Evolutionary conservation across 2,797 vertebrate species (phyloP).

Genomic region (Pelodytes ibericus): DNA sequence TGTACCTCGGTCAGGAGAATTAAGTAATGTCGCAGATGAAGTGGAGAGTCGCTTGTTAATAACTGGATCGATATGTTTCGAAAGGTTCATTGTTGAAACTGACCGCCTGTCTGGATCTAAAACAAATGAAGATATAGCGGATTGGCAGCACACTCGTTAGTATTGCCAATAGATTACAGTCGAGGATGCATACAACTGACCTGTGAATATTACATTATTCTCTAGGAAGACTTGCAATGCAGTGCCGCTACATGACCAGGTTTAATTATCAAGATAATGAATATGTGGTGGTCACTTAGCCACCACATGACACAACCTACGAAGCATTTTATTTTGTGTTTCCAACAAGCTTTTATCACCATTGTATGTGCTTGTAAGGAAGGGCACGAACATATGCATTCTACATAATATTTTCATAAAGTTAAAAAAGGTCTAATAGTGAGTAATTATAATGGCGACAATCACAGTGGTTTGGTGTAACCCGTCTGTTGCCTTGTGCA

Average conservation of each 20-base stretch:
- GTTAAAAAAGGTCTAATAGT: background rate
- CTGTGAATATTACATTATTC: background rate
- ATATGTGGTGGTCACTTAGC: background rate
- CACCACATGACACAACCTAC: background rate
- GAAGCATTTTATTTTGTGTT: too few relatives aligned
- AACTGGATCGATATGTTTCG: constrained; percentile 92
- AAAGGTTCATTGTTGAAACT: constrained; percentile 97
- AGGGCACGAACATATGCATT: too few relatives aligned
- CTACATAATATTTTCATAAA: too few relatives aligned
- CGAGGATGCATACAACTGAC: background rate
- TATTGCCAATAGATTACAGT: constrained; percentile 21
- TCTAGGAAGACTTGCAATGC: constrained; percentile 19
- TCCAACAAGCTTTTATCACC: background rate
- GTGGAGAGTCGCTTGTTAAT: constrained; percentile 97
- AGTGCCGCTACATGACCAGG: background rate
- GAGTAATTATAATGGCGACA: background rate
- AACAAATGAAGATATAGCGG: constrained; percentile 82
- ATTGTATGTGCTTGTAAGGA: too few relatives aligned
- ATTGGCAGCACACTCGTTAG: constrained; percentile 72
- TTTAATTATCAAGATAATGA: background rate
- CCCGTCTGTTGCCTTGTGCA: background rate
- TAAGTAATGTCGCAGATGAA: constrained; percentile 95
- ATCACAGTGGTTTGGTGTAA: too few relatives aligned
- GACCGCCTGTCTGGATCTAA: constrained; percentile 95
- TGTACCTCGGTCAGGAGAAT: constrained; percentile 97